phyloP scores from a whole-genome alignment of 2,888 invertebrate species.

The Parascotia fuliginaria region DNA sequence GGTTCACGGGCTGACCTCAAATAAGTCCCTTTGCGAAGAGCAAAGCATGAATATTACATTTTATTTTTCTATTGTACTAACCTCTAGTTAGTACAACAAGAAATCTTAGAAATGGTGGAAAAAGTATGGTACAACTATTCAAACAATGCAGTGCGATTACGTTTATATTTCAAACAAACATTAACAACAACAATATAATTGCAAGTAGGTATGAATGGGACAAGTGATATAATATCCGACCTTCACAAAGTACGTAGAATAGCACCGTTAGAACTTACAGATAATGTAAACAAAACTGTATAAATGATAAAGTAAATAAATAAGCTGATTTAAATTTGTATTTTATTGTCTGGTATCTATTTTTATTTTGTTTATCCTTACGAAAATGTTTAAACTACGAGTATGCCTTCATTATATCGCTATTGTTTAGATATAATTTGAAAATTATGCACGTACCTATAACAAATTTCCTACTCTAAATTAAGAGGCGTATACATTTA shows the following conservation, averaged over 20 bases:
- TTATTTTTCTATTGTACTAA: conserved; percentile 19
- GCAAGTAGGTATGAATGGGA: conserved; percentile 1
- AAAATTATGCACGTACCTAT: background rate
- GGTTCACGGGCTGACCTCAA: conserved; percentile 29
- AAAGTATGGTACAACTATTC: background rate
- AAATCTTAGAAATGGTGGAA: conserved; percentile 1
- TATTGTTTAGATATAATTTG: background rate
- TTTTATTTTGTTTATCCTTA: background rate
- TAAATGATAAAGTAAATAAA: background rate
- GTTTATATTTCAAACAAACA: conserved; percentile 1
- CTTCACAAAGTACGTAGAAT: background rate
- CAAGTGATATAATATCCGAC: conserved; percentile 11
- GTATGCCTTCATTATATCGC: background rate
- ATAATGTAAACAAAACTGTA: background rate
- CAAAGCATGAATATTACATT: conserved; percentile 27
- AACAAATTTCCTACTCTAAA: too few species aligned
- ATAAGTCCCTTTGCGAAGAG: conserved; percentile 23
- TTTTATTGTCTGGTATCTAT: background rate
- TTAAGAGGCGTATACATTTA: background rate
- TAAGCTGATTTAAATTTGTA: background rate
- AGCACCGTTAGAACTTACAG: conserved; percentile 1
- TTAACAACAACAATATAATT: conserved; percentile 4
- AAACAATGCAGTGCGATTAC: background rate
- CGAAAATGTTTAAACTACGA: too few species aligned
- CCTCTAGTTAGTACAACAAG: background rate